A percentile compares a stretch with the other conserved stretches of the same genome.
phyloP scores from a whole-genome alignment of 2,888 invertebrate genomes.

The Poecilobothrus nobilitatus region DNA sequence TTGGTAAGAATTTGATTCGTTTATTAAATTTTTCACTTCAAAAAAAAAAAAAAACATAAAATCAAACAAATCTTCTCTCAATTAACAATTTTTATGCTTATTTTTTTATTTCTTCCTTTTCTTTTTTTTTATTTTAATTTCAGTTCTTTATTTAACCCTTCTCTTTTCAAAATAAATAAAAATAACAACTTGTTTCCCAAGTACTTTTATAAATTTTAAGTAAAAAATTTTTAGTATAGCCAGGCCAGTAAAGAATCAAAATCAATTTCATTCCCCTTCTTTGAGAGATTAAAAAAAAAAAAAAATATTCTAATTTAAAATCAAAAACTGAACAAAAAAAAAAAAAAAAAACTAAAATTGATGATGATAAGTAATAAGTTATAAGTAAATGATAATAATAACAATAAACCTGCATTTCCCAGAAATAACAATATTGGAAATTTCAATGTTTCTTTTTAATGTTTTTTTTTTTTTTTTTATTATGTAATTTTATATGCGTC shows the following conservation, averaged over 20 bases:
- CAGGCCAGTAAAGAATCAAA: no score
- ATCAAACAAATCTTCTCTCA: background rate
- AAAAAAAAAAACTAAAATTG: no score
- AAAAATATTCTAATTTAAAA: background rate
- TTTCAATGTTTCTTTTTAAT: no score
- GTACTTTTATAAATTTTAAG: background rate
- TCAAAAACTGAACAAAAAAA: no score
- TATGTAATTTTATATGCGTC: background rate
- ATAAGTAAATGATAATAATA: background rate
- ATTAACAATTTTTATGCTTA: no score
- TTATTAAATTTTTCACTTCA: background rate
- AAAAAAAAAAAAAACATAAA: background rate
- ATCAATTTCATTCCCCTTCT: background rate
- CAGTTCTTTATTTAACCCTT: no score
- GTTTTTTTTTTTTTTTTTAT: no score
- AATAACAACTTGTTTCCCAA: background rate
- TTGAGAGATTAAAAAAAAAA: background rate
- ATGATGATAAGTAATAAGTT: background rate
- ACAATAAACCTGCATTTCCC: conserved; percentile 1
- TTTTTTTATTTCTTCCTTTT: no score
- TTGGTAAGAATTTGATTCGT: no score
- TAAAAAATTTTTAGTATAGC: no score
- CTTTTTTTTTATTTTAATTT: no score
- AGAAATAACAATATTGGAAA: background rate
- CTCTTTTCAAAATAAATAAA: no score